These are phyloP conservation scores for Vombatus ursinus DNA, from an alignment of 2,113 vertebrate genomes.

Conservation along the genomic window DNA sequence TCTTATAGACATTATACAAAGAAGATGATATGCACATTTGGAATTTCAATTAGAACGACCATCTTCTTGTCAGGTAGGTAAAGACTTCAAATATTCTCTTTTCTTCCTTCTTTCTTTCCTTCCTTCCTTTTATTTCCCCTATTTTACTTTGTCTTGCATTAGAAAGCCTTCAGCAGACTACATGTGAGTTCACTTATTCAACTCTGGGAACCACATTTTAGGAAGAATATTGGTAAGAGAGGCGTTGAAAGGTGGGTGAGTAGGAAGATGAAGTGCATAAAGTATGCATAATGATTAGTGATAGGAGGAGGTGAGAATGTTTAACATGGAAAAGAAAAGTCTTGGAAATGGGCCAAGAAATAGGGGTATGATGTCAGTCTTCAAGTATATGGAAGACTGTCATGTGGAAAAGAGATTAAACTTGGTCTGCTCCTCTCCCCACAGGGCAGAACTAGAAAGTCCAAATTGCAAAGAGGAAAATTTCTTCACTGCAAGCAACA, in stretches of 20 bases:
- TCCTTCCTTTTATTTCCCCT: background rate
- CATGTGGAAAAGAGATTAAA: background rate
- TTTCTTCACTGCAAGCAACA: background rate
- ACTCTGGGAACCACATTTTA: background rate
- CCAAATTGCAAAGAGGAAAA: background rate
- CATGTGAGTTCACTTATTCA: background rate
- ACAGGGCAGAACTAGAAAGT: background rate
- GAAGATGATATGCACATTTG: background rate
- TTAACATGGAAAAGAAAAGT: background rate
- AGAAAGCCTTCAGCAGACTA: background rate
- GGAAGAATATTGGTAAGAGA: background rate
- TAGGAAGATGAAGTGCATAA: background rate
- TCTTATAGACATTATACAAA: background rate
- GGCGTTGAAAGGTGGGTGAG: background rate
- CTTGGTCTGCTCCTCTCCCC: background rate
- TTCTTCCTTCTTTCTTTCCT: background rate
- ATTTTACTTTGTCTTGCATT: background rate
- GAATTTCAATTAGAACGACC: background rate
- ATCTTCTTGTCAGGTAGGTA: background rate
- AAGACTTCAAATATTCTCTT: background rate
- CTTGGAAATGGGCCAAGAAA: background rate
- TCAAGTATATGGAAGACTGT: background rate
- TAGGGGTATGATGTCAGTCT: background rate
- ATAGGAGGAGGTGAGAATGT: background rate
- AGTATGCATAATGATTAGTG: background rate